Percentiles rank a stretch among this genome's conserved stretches.
Evolutionary conservation across 2,113 vertebrate species (phyloP).

Genomic region (Ageneiosus marmoratus): DNA sequence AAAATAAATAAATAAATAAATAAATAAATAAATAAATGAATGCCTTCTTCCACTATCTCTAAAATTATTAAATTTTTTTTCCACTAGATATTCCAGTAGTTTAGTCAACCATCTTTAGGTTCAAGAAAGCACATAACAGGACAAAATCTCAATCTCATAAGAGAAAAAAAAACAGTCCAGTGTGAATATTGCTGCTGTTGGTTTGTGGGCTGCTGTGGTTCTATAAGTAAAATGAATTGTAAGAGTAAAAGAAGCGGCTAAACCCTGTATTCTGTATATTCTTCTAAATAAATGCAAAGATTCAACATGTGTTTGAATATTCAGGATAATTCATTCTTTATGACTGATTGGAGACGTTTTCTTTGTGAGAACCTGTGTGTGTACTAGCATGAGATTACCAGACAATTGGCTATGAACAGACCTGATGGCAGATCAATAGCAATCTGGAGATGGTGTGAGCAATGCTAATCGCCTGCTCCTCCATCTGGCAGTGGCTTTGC

Average conservation of each 20-base stretch:
- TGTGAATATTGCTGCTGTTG: background rate
- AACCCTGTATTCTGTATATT: background rate
- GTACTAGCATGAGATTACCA: conserved; percentile 44
- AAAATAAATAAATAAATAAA: background rate
- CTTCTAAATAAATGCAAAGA: background rate
- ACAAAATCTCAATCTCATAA: background rate
- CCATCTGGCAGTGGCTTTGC: conserved; percentile 24
- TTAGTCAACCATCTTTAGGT: conserved; percentile 32
- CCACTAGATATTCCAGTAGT: conserved; percentile 21
- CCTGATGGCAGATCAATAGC: conserved; percentile 56
- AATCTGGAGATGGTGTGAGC: conserved; percentile 51
- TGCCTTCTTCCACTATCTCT: background rate
- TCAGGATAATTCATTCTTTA: background rate
- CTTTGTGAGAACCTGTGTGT: conserved; percentile 12
- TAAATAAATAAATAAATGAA: background rate
- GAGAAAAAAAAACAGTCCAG: background rate
- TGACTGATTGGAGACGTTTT: conserved; percentile 2
- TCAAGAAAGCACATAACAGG: conserved; percentile 23
- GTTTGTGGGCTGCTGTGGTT: background rate
- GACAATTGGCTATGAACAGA: conserved; percentile 55
- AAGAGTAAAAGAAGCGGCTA: background rate
- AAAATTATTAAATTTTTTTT: background rate
- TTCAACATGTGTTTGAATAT: background rate
- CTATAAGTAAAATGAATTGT: background rate
- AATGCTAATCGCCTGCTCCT: conserved; percentile 47